Conservation (phyloP, 2,797 vertebrate species). For the Protosalanx chinensis region DNA sequence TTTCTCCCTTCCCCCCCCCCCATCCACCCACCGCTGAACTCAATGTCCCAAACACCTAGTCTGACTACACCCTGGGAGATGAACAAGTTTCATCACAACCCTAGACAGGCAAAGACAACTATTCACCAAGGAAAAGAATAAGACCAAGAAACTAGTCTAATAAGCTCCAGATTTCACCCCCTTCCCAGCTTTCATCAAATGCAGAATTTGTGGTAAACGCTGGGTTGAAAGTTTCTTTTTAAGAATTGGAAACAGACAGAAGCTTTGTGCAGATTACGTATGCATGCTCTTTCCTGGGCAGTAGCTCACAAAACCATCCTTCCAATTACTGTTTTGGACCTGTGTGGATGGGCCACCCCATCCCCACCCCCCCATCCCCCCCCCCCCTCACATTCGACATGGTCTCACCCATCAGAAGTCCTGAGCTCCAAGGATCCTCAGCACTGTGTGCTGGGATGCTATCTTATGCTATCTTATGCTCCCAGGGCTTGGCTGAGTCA, state of each 20-base stretch:
- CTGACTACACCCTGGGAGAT: not conserved
- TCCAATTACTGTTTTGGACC: slow-evolving; percentile 38
- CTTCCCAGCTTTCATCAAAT: slow-evolving; percentile 57
- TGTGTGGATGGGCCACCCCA: not conserved
- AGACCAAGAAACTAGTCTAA: slow-evolving; percentile 26
- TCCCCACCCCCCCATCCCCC: slow-evolving; percentile 21
- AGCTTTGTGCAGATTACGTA: slow-evolving; percentile 51
- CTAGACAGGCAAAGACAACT: slow-evolving; percentile 56
- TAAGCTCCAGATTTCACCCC: slow-evolving; percentile 49
- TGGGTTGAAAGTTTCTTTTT: slow-evolving; percentile 53
- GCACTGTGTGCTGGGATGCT: not conserved
- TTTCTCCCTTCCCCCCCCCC: not conserved
- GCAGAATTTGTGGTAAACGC: slow-evolving; percentile 53
- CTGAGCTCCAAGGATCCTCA: slow-evolving; percentile 22
- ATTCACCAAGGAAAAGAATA: slow-evolving; percentile 46
- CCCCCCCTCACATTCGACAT: slow-evolving; percentile 33
- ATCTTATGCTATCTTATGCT: slow-evolving; percentile 16
- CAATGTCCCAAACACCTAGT: not conserved
- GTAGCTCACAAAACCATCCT: slow-evolving; percentile 49
- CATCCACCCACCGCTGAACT: not conserved
- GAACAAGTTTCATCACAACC: slow-evolving; percentile 5
- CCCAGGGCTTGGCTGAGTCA: slow-evolving; percentile 32
- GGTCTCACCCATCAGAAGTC: slow-evolving; percentile 34
- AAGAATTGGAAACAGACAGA: slow-evolving; percentile 52
- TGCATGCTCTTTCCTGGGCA: slow-evolving; percentile 52